Base-by-base conservation (phyloP, 2,797 vertebrate genomes). In the Mergus octosetaceus region DNA sequence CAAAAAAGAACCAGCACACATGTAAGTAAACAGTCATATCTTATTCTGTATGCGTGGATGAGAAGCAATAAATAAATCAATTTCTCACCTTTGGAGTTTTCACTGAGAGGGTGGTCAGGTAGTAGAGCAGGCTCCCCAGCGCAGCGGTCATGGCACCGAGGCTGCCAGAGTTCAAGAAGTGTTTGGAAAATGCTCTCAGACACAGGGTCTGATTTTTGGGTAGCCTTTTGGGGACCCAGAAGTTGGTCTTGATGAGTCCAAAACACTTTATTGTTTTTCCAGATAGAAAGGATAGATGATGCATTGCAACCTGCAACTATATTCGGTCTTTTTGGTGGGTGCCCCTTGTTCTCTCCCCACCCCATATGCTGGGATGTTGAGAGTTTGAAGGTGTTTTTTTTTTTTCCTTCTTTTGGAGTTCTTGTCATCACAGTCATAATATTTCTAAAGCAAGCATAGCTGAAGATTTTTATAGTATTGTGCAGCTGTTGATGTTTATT, bases 401-500 rank as follows among this genome's bases (percentile, higher is more conserved):
- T 51, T 11, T 17, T 3, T 3, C 25, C 9, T 4, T 2, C 1
- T 17, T 5, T 5, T 4, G 0, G 2, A 70, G n/a, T 88, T 93
- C 21, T 91, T 77, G 64, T 85, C 16, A 21, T 73, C 47, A 15
- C 25, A 65, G 8, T 65, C 11, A 14, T 41, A 16, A 6, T 77
- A 61, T 85, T 88, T 85, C 78, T 65, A 81, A 76, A 93, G 34
- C 34, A 69, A 60, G n/a, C 43, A 20, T 10, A 43, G 30, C 36
- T 62, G 39, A 60, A 84, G n/a, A 17, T 82, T 82, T 90, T 75
- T 66, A 38, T 56, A 65, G 65, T 21, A n/a, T 10, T 17, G 13
- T 54, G 58, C 72, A 89, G 72, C 78, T 95, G 85, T 69, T 89
- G 60, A 27, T 77, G 36, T 80, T 94, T 65, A 39, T 89, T 89